These are phyloP conservation scores for Oxytorus armatus DNA, from an alignment of 2,888 invertebrate species.

Conservation along the genomic window DNA sequence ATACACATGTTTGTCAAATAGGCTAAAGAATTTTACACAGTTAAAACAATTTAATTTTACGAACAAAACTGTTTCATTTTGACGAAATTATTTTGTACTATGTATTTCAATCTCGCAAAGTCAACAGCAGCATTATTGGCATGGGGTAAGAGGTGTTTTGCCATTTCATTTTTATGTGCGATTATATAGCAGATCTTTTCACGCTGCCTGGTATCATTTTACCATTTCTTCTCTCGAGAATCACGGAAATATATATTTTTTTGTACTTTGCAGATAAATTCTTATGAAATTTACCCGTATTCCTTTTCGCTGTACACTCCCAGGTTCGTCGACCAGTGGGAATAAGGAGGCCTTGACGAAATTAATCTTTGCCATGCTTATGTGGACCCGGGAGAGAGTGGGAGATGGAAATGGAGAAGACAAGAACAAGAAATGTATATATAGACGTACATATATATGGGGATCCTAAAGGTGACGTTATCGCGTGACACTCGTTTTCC, in stretches of 20 bases:
- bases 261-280: constrained; percentile 11
- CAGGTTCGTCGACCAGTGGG: constrained; percentile 32
- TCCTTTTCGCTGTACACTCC: background rate
- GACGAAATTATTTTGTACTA: too few species aligned
- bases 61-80: background rate
- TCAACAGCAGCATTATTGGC: background rate
- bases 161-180: background rate
- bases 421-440: constrained; percentile 63
- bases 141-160: background rate
- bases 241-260: background rate
- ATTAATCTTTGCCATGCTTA: constrained; percentile 58
- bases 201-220: background rate
- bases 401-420: constrained; percentile 13
- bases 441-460: too few species aligned
- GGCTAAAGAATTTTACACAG: too few species aligned
- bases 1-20: too few species aligned
- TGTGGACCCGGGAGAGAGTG: constrained; percentile 21
- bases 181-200: background rate
- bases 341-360: constrained; percentile 56
- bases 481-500: constrained; percentile 42
- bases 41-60: background rate
- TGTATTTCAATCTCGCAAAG: too few species aligned
- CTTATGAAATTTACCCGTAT: constrained; percentile 24
- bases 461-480: constrained; percentile 50
- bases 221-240: constrained; percentile 3